Evolutionary conservation across 2,888 invertebrate genomes (phyloP), one percentile per base, ranked within the genome.

Genomic region (Villa cingulata): DNA sequence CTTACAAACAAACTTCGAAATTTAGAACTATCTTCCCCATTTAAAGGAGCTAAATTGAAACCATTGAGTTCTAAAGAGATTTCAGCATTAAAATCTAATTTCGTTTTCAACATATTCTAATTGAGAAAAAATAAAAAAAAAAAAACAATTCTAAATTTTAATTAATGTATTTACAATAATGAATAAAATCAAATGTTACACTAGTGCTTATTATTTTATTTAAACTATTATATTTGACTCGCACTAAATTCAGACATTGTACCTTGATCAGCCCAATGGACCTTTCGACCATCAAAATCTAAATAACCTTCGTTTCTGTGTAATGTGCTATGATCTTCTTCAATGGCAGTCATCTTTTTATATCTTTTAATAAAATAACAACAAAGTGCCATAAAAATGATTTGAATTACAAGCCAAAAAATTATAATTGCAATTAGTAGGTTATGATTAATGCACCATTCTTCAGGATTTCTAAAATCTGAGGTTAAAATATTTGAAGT

Each of bases 261-360:
- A 12, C 51, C 49, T 57, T 74, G 73, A 57, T 83, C 82, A 0
- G 81, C 81, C 79, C 81, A 83, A 59, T 78, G 81, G 3, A 83
- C 83, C 44, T 81, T 73, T 32, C 82, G 68, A n/a, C 80, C 77
- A 41, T 80, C 75, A 48, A 75, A 75, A 50, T 81, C 81, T 53
- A 80, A 73, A 27, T 77, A 79, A 62, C 81, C 81, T 50, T 74
- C 71, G 29, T 74, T 59, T 51, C 71, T 70, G 45, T 69, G 66
- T 46, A 68, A 54, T 0, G 67, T 66, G 43, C 72, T 68, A 17
- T 66, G 60, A 3, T 70, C 66, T 29, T 70, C 71, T 50, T 73
- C 70, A 45, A 71, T 57, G 52, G 71, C 63, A 36, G 73, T 73
- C 53, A 73, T 61, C 29, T 68, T 66, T 51, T 73, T 73, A 55